Base-by-base conservation (phyloP, 2,888 invertebrate genomes). In the Lithosia quadra region DNA sequence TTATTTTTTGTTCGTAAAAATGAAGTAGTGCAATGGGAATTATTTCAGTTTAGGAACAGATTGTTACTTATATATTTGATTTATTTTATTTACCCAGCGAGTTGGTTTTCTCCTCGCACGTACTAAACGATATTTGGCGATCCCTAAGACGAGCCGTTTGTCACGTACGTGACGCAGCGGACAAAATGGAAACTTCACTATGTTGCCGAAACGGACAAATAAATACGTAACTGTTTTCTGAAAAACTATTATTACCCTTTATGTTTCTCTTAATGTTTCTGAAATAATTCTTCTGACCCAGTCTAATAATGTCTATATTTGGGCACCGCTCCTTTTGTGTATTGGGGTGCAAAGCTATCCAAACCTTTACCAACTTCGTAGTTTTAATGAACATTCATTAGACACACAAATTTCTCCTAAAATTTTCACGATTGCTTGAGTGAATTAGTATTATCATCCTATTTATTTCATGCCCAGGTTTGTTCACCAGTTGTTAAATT, bases 71-170 rank as follows among this genome's bases (percentile, higher is more conserved):
- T 90, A 90, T 90, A 90, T 93, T 93, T 93, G 94, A 94, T 94
- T 94, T 94, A 94, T 94, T 93, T 94, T 94, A 94, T 95, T 94
- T 94, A 92, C 91, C 90, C 90, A 83, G 86, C 84, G 89, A 90
- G 92, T 92, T 88, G 92, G 92, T 92, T 93, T 92, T 90, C 93
- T 92, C 85, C 89, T 91, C 87, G 89, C 94, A 95, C 94, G 94
- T 94, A 92, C 93, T 94, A 94, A 94, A 93, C 94, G 94, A 94
- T 94, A 94, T 95, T 95, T 94, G 94, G 94, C 94, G 93, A 95
- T 95, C 94, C 94, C 94, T 91, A 91, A 93, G 94, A 94, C 93
- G 93, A 91, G 85, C 88, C 89, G 94, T 93, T 92, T 93, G 94
- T 94, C 94, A 95, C 94, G 94, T 93, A 94, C 94, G 94, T 94